phyloP scores from a whole-genome alignment of 2,888 invertebrate genomes.

The Ophion obscuratus region DNA sequence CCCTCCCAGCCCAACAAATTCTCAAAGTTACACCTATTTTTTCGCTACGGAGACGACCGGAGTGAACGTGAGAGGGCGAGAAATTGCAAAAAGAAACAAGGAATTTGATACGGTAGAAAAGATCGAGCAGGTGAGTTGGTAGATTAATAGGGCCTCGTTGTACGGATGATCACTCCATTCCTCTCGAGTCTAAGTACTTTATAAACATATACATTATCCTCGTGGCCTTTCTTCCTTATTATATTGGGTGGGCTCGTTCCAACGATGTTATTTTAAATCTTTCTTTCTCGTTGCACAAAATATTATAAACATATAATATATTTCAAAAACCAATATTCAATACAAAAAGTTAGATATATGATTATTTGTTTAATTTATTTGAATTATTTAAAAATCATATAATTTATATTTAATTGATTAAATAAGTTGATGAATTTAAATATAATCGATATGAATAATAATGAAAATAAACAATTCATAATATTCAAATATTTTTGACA shows the following conservation, averaged over 20 bases:
- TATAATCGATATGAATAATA: no score
- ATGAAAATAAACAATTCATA: not conserved
- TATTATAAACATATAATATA: not conserved
- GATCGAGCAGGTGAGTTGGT: constrained; percentile 14
- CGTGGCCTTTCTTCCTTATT: not conserved
- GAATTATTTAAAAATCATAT: not conserved
- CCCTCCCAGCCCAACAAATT: not conserved
- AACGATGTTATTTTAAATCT: not conserved
- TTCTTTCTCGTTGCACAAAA: not conserved
- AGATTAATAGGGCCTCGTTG: constrained; percentile 24
- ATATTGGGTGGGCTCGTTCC: not conserved
- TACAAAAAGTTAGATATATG: not conserved
- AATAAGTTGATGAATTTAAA: no score
- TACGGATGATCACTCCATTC: constrained; percentile 34
- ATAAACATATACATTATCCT: constrained; percentile 1
- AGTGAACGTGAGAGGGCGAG: not conserved
- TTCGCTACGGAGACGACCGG: not conserved
- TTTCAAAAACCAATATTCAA: not conserved
- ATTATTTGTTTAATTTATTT: not conserved
- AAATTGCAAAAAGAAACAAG: not conserved
- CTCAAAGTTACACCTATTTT: not conserved
- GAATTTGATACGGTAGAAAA: not conserved
- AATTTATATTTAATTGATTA: no score
- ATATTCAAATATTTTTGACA: not conserved
- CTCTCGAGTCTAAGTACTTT: constrained; percentile 5